Percentiles rank a stretch among this genome's conserved stretches.
Evolutionary conservation across 2,888 invertebrate species (phyloP).

Genomic region (Apantesis nais): DNA sequence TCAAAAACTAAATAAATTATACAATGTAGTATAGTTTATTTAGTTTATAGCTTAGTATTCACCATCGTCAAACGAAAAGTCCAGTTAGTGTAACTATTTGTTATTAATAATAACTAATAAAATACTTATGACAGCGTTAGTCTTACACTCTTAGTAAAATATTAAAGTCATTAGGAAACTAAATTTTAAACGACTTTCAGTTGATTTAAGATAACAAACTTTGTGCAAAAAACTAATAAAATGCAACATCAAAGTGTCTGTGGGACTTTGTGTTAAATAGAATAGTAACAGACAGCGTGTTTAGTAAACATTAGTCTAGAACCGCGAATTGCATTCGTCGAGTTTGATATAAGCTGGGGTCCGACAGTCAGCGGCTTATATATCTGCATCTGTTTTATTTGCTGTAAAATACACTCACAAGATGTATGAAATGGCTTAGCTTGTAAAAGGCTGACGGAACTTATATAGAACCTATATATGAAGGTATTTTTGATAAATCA

Average conservation of each 20-base stretch:
- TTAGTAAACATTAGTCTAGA: conserved; percentile 29
- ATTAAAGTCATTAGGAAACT: neutral
- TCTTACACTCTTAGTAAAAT: neutral
- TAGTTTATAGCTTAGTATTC: too few relatives aligned
- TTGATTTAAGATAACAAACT: conserved; percentile 9
- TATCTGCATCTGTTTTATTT: neutral
- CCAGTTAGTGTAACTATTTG: too few relatives aligned
- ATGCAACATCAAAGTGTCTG: conserved; percentile 20
- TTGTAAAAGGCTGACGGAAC: too few relatives aligned
- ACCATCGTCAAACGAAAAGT: too few relatives aligned
- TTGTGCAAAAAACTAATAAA: conserved; percentile 4
- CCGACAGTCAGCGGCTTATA: conserved; percentile 7
- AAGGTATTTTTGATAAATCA: neutral
- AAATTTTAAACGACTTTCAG: neutral
- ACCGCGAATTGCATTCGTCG: conserved; percentile 34
- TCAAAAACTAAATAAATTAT: too few relatives aligned
- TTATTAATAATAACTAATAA: neutral
- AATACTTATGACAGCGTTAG: neutral
- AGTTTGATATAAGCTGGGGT: conserved; percentile 21
- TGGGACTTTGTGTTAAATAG: conserved; percentile 25
- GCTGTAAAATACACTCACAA: too few relatives aligned
- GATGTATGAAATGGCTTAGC: neutral
- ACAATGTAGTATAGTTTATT: too few relatives aligned
- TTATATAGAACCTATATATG: too few relatives aligned
- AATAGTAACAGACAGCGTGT: conserved; percentile 29